These are phyloP conservation scores for Ridgeia piscesae DNA, from an alignment of 1,140 invertebrate genomes.

Conservation along the genomic window DNA sequence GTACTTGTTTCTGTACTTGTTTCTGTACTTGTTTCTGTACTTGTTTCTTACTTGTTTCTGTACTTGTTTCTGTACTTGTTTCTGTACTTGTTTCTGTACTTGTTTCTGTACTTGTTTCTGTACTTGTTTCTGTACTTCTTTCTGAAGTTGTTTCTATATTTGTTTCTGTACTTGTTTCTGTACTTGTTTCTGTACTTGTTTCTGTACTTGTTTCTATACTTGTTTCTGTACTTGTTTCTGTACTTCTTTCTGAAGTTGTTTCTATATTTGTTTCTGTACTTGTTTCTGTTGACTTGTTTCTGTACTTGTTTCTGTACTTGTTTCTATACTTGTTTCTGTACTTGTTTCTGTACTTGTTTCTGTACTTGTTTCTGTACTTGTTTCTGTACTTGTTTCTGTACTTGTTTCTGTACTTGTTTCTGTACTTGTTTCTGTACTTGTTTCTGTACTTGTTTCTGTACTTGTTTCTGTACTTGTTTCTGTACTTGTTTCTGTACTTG, in stretches of 20 bases:
- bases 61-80: background rate
- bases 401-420: background rate
- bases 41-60: background rate
- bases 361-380: background rate
- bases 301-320: background rate
- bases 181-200: background rate
- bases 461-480: too few relatives aligned
- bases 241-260: background rate
- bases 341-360: too few relatives aligned
- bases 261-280: background rate
- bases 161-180: background rate
- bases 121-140: background rate
- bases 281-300: background rate
- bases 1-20: background rate
- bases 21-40: background rate
- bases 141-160: background rate
- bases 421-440: background rate
- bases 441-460: background rate
- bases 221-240: background rate
- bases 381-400: background rate
- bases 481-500: background rate
- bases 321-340: background rate
- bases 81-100: background rate
- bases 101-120: too few relatives aligned
- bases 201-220: background rate